phyloP scores from a whole-genome alignment of 2,797 vertebrate genomes.

The Enteromius fasciolatus region DNA sequence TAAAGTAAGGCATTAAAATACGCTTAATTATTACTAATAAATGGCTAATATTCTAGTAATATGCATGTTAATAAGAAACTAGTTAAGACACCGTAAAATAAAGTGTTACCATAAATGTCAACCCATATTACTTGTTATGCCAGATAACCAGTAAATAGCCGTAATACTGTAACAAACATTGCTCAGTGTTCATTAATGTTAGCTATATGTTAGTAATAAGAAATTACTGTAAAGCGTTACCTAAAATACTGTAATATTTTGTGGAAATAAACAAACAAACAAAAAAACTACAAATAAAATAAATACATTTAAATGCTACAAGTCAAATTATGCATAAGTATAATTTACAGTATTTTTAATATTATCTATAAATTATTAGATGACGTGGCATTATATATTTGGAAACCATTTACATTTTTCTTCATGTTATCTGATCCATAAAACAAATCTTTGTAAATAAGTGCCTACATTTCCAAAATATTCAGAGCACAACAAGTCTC shows the following conservation, averaged over 20 bases:
- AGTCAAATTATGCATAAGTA: not conserved
- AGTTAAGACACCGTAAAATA: not conserved
- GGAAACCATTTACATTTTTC: not conserved
- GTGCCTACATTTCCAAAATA: not conserved
- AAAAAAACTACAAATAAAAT: not conserved
- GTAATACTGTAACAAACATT: not conserved
- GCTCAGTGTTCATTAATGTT: not conserved
- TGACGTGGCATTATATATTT: not conserved
- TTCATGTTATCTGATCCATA: not conserved
- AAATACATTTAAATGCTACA: not conserved
- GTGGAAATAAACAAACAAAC: not conserved
- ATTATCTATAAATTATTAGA: not conserved
- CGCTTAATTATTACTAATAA: no score
- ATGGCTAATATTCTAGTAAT: not conserved
- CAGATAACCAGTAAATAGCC: not conserved
- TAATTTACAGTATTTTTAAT: not conserved
- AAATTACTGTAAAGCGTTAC: no score
- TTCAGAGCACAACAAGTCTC: not conserved
- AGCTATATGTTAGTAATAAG: not conserved
- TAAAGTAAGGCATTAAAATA: no score
- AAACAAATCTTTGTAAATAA: conserved; percentile 1
- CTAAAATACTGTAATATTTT: not conserved
- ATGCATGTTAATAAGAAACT: not conserved
- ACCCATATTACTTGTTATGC: not conserved
- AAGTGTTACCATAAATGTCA: not conserved